phyloP scores from a whole-genome alignment of 2,797 vertebrate species.

The Melanotaenia parkinsoni region DNA sequence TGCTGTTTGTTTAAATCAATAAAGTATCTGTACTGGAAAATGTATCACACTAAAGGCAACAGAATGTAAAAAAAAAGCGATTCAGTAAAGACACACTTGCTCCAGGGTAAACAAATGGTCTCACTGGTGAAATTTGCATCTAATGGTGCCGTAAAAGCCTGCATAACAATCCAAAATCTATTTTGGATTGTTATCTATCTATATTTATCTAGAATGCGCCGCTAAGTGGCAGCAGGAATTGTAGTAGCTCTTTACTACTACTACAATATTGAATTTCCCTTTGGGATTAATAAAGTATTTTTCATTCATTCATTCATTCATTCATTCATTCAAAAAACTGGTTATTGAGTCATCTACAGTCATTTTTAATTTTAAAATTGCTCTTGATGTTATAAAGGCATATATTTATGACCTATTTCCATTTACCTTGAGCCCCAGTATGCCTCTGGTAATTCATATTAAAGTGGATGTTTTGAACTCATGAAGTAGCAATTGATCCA shows the following conservation, averaged over 20 bases:
- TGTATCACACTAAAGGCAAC: constrained; percentile 28
- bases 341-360: constrained; percentile 50
- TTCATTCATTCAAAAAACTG: too few species aligned
- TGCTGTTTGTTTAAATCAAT: constrained; percentile 18
- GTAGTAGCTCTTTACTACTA: too few species aligned
- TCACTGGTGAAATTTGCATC: constrained; percentile 44
- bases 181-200: too few species aligned
- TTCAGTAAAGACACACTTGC: constrained; percentile 23
- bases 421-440: constrained; percentile 37
- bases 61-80: constrained; percentile 19
- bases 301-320: too few species aligned
- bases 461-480: constrained; percentile 25
- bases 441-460: constrained; percentile 34
- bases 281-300: too few species aligned
- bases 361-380: constrained; percentile 40
- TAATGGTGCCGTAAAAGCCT: constrained; percentile 33
- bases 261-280: too few species aligned
- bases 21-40: constrained; percentile 10
- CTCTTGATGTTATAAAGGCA: constrained; percentile 29
- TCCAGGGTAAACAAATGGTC: constrained; percentile 29
- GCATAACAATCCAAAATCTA: constrained; percentile 30
- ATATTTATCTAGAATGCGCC: too few species aligned
- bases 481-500: constrained; percentile 17
- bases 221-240: too few species aligned
- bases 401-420: constrained; percentile 53